Percentiles rank a stretch among this genome's conserved stretches.
phyloP scores from a whole-genome alignment of 2,113 vertebrate species.

The Ctenomys sociabilis region DNA sequence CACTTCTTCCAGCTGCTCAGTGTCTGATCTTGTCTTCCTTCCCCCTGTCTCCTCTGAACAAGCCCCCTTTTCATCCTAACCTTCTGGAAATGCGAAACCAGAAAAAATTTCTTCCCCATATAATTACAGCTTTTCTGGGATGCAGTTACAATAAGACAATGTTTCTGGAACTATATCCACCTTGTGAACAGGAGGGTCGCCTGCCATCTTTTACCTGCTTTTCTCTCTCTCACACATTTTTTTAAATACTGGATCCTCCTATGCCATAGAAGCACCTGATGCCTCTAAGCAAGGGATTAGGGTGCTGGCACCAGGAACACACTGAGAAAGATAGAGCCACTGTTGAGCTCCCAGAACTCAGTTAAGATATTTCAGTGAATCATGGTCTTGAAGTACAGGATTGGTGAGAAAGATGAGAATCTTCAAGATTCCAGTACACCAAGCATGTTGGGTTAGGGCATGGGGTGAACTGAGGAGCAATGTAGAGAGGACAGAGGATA shows the following conservation, averaged over 20 bases:
- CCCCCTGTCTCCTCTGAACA: background rate
- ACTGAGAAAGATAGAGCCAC: background rate
- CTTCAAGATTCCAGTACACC: background rate
- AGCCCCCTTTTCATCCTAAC: background rate
- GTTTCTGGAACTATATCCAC: background rate
- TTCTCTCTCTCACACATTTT: background rate
- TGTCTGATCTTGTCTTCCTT: background rate
- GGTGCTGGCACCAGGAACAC: background rate
- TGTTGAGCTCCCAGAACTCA: background rate
- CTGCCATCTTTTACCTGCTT: background rate
- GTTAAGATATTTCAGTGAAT: background rate
- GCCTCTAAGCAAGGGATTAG: background rate
- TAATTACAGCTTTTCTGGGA: background rate
- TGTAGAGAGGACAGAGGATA: background rate
- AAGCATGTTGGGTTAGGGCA: no score
- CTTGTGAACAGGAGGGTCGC: no score
- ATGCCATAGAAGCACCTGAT: background rate
- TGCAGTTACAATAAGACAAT: background rate
- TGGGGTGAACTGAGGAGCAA: background rate
- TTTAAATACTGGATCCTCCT: background rate
- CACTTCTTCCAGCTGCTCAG: background rate
- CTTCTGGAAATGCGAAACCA: background rate
- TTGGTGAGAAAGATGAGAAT: background rate
- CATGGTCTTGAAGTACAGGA: background rate
- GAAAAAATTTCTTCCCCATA: background rate